phyloP scores from a whole-genome alignment of 2,797 vertebrate genomes.

The Podargus strigoides region DNA sequence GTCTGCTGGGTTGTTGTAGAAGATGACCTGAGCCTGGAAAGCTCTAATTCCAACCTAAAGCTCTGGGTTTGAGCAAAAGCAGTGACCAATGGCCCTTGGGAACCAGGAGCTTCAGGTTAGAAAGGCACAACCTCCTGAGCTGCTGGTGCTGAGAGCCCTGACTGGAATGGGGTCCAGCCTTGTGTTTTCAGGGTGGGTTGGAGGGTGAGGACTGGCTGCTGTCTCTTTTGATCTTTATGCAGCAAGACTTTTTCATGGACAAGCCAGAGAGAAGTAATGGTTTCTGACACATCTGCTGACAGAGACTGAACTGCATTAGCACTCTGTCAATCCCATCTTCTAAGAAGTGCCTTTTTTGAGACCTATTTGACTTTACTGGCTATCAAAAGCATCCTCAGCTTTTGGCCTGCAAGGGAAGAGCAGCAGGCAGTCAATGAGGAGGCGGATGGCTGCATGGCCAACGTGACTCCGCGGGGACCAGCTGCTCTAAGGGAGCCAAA shows the following conservation, averaged over 20 bases:
- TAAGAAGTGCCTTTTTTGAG: slow-evolving; percentile 9
- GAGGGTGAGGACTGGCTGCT: not conserved
- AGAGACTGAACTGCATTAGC: slow-evolving; percentile 2
- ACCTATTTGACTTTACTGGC: slow-evolving; percentile 7
- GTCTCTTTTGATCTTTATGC: slow-evolving; percentile 28
- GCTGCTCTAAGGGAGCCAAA: not conserved
- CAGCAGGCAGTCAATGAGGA: not conserved
- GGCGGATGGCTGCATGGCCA: not conserved
- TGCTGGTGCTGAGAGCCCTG: not conserved
- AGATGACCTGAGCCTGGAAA: not conserved
- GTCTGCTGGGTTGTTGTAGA: not conserved
- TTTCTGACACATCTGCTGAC: slow-evolving; percentile 53
- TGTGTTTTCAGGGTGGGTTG: not conserved
- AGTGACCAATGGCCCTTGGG: not conserved
- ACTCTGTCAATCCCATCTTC: slow-evolving; percentile 38
- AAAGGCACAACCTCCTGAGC: not conserved
- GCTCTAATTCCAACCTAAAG: not conserved
- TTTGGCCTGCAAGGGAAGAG: not conserved
- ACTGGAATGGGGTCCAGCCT: not conserved
- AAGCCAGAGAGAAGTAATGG: not conserved
- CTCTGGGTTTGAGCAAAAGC: not conserved
- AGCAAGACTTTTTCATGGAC: not conserved
- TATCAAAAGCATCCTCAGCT: slow-evolving; percentile 44
- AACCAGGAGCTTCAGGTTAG: not conserved
- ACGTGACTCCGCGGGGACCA: not conserved